Evolutionary conservation across 2,888 invertebrate species (phyloP).

Genomic region (Drosophila engyochracea): DNA sequence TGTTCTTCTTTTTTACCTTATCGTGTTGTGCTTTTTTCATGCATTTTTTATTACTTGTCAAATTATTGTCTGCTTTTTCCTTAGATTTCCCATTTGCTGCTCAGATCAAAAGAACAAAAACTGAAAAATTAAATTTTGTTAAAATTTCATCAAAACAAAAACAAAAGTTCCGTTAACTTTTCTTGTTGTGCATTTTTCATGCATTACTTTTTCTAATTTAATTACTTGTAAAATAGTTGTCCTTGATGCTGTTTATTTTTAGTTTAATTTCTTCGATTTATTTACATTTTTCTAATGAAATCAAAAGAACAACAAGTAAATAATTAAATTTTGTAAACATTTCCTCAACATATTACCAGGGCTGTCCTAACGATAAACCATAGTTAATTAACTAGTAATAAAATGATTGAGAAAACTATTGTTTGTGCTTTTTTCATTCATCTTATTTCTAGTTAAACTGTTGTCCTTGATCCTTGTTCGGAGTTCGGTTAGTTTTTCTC

Average conservation of each 20-base stretch:
- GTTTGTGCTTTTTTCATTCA: too few relatives aligned
- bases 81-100: background rate
- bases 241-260: background rate
- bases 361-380: background rate
- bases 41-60: background rate
- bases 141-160: slow-evolving; percentile 15
- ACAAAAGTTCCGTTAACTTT: background rate
- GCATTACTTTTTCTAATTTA: background rate
- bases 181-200: background rate
- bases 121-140: slow-evolving; percentile 64
- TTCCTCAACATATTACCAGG: background rate
- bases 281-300: background rate
- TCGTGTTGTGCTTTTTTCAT: background rate
- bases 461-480: background rate
- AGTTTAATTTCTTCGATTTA: background rate
- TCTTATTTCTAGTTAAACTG: background rate
- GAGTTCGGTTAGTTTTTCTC: slow-evolving; percentile 19
- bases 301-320: background rate
- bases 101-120: slow-evolving; percentile 30
- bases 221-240: background rate
- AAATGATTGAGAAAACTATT: background rate
- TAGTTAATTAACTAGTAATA: background rate
- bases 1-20: background rate
- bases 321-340: background rate
- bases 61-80: background rate